phyloP scores from a whole-genome alignment of 2,797 vertebrate species.

The Spheniscus humboldti region DNA sequence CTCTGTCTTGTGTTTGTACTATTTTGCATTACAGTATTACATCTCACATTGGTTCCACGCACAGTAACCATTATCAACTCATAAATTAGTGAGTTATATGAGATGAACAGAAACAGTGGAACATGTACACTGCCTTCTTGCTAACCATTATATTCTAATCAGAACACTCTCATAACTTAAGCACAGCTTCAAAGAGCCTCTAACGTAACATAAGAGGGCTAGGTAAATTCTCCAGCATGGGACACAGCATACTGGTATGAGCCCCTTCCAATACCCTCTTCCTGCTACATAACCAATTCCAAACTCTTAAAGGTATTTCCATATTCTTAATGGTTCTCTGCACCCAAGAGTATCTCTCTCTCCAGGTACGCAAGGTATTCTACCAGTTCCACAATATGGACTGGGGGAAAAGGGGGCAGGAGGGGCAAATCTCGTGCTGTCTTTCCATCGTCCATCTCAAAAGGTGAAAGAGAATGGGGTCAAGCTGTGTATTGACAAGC shows the following conservation, averaged over 20 bases:
- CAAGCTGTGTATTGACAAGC: neutral
- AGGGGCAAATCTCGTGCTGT: neutral
- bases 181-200: neutral
- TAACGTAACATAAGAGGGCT: neutral
- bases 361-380: neutral
- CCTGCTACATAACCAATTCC: neutral
- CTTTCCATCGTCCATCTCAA: neutral
- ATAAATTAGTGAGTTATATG: neutral
- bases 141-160: neutral
- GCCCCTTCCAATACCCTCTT: neutral
- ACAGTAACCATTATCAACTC: neutral
- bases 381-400: neutral
- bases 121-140: neutral
- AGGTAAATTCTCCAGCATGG: neutral
- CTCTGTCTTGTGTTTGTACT: neutral
- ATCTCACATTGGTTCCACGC: neutral
- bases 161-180: neutral
- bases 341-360: neutral
- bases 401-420: neutral
- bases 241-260: neutral
- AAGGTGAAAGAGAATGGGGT: neutral
- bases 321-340: neutral
- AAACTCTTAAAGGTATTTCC: neutral
- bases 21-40: neutral
- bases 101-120: neutral